Evolutionary conservation across 2,888 invertebrate genomes (phyloP).

Genomic region (Aphrophora alni): DNA sequence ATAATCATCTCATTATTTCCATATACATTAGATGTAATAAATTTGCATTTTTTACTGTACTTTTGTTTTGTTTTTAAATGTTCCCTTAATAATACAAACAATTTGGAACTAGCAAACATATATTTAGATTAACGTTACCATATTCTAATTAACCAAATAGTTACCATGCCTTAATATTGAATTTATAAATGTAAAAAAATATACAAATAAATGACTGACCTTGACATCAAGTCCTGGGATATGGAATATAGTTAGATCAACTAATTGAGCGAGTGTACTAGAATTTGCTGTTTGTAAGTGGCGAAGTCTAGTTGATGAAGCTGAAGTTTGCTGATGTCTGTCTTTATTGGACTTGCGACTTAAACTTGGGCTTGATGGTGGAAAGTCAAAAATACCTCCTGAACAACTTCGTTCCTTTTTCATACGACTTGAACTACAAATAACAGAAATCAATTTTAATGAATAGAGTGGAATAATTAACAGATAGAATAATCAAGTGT

Average conservation of each 20-base stretch:
- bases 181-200: not conserved
- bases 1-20: too few relatives aligned
- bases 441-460: too few relatives aligned
- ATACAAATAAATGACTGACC: conserved; percentile 57
- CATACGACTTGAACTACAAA: conserved; percentile 65
- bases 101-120: too few relatives aligned
- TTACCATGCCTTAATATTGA: not conserved
- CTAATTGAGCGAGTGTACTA: conserved; percentile 60
- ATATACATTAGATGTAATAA: too few relatives aligned
- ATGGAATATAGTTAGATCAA: conserved; percentile 86
- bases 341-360: conserved; percentile 58
- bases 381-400: conserved; percentile 65
- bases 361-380: conserved; percentile 64
- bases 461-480: too few relatives aligned
- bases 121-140: too few relatives aligned
- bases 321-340: conserved; percentile 55
- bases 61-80: too few relatives aligned
- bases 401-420: conserved; percentile 76
- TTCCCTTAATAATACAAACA: too few relatives aligned
- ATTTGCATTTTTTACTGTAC: too few relatives aligned
- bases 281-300: conserved; percentile 55
- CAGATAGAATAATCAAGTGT: too few relatives aligned
- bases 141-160: too few relatives aligned
- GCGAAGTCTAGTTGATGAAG: conserved; percentile 57
- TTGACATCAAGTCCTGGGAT: conserved; percentile 92